These are phyloP conservation scores for Myocastor coypus DNA, from an alignment of 2,113 vertebrate species.

Conservation along the genomic window DNA sequence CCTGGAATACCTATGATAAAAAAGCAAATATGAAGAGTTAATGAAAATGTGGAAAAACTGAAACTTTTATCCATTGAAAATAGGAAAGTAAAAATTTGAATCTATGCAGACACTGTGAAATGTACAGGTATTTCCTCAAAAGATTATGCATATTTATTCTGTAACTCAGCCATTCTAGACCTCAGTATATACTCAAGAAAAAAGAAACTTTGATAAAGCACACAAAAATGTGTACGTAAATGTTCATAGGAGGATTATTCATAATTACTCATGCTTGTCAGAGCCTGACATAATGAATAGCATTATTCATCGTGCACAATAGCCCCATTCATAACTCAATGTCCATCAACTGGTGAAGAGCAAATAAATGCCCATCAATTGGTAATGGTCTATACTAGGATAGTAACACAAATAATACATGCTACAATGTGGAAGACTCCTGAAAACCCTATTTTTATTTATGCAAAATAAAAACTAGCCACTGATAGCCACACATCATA, in stretches of 20 bases:
- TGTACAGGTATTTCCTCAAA: background rate
- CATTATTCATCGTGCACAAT: background rate
- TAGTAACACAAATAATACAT: background rate
- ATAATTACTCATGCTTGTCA: background rate
- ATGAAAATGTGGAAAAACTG: background rate
- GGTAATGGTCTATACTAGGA: background rate
- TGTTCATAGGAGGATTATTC: background rate
- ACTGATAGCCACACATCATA: background rate
- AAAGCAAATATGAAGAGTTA: background rate
- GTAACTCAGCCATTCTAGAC: background rate
- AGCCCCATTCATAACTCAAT: conserved; percentile 13
- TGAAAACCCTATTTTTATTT: background rate
- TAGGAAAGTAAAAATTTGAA: background rate
- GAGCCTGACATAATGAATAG: background rate
- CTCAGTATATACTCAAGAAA: background rate
- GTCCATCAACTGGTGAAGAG: background rate
- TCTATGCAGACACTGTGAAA: background rate
- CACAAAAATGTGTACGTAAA: background rate
- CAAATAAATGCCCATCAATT: background rate
- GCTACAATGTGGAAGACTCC: background rate
- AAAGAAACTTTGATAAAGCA: background rate
- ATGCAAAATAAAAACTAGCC: background rate
- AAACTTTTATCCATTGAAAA: no score
- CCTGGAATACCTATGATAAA: background rate
- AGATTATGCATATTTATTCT: background rate